These are phyloP conservation scores for Cromileptes altivelis DNA, from an alignment of 2,113 vertebrate species.

Conservation along the genomic window DNA sequence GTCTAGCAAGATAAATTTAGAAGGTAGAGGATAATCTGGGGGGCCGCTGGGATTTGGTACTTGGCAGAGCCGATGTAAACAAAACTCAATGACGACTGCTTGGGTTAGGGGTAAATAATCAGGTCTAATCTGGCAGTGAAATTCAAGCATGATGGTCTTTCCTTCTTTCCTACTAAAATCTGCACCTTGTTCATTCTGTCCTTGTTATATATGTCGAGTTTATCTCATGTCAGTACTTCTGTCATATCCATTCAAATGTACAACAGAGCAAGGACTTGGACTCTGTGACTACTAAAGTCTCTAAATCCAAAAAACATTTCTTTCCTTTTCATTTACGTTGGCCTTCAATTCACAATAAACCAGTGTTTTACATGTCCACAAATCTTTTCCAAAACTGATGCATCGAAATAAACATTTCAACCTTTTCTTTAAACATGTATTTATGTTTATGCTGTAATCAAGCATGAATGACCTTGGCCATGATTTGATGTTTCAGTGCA, in stretches of 20 bases:
- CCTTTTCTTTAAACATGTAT: background rate
- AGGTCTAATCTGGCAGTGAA: slow-evolving; percentile 51
- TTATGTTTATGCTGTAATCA: background rate
- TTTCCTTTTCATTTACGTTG: background rate
- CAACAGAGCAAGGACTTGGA: background rate
- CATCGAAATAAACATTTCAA: background rate
- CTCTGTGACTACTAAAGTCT: background rate
- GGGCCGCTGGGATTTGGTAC: slow-evolving; percentile 60
- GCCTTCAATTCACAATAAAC: background rate
- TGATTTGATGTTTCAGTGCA: background rate
- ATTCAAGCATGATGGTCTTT: slow-evolving; percentile 48
- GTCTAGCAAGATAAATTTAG: slow-evolving; percentile 21
- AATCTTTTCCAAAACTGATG: background rate
- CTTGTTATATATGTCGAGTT: background rate
- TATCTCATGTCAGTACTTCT: background rate
- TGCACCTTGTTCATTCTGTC: background rate
- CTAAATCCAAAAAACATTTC: background rate
- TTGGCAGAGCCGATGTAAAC: slow-evolving; percentile 59
- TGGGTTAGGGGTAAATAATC: slow-evolving; percentile 59
- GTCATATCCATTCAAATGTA: background rate
- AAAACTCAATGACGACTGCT: slow-evolving; percentile 50
- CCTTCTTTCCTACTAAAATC: slow-evolving; percentile 12
- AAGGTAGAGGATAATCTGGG: slow-evolving; percentile 54
- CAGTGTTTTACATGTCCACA: background rate
- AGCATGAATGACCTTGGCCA: background rate